Conservation (phyloP, 35 echinoderm and acorn worm species). For the Apostichopus parvimensis region DNA sequence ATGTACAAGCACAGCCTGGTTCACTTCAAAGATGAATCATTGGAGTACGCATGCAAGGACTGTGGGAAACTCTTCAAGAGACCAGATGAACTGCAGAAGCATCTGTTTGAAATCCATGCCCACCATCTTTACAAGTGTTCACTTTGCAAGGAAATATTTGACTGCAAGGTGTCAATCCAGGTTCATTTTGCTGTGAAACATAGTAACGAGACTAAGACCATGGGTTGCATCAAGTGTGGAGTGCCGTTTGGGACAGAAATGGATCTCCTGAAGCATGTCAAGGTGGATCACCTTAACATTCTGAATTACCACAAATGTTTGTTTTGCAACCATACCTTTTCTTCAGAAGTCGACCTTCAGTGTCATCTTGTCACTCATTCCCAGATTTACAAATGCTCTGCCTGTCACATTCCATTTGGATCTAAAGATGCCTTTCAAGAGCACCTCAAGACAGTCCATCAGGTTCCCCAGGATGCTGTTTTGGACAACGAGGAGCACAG, state of each 20-base stretch:
- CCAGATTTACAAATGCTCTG: conserved; percentile 75
- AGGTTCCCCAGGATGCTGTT: neutral
- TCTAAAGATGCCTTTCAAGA: conserved; percentile 74
- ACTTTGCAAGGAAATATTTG: conserved; percentile 98
- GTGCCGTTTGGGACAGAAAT: conserved; percentile 76
- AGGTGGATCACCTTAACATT: conserved; percentile 91
- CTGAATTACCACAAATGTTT: conserved; percentile 86
- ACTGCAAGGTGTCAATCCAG: conserved; percentile 96
- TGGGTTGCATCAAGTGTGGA: conserved; percentile 92
- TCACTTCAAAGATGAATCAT: conserved; percentile 80
- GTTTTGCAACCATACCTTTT: conserved; percentile 83
- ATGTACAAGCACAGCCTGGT: conserved; percentile 81
- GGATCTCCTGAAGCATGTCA: conserved; percentile 88
- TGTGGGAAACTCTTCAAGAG: conserved; percentile 94
- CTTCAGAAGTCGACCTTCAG: conserved; percentile 91
- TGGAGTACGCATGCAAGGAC: conserved; percentile 90
- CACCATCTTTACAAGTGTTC: conserved; percentile 99
- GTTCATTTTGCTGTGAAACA: conserved; percentile 99
- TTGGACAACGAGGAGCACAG: conserved; percentile 9
- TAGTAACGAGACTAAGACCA: conserved; percentile 88
- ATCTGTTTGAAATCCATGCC: conserved; percentile 98
- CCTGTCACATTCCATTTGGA: conserved; percentile 81
- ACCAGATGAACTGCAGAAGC: conserved; percentile 97
- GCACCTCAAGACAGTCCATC: conserved; percentile 81
- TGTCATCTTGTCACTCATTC: conserved; percentile 92